Conservation (phyloP, 2,797 vertebrate genomes). For the Eupleurogrammus muticus region DNA sequence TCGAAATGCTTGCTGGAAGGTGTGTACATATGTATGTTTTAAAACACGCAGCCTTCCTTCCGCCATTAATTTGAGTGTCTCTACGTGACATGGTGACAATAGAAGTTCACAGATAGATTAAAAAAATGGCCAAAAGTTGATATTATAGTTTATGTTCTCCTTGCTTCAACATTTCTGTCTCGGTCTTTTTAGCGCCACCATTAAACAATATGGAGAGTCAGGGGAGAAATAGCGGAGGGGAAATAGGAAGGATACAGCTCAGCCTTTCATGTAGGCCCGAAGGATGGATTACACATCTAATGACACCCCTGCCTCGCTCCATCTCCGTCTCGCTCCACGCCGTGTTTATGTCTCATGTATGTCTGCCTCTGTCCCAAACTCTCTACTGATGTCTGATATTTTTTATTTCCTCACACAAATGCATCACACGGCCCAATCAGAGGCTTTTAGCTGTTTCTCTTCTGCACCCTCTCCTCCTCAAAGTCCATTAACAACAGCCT, state of each 20-base stretch:
- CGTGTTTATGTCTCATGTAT: slow-evolving; percentile 6
- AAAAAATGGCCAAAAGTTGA: background rate
- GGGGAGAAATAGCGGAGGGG: slow-evolving; percentile 1
- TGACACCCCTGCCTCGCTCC: slow-evolving; percentile 11
- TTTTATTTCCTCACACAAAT: background rate
- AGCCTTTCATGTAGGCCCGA: slow-evolving; percentile 16
- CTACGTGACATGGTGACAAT: no score
- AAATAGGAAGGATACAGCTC: slow-evolving; percentile 31
- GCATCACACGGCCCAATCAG: background rate
- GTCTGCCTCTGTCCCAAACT: background rate
- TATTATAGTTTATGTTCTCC: background rate
- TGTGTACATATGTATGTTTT: background rate
- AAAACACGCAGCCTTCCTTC: no score
- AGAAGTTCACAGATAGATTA: background rate
- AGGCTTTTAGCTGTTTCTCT: background rate
- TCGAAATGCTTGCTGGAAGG: background rate
- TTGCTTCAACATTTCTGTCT: background rate
- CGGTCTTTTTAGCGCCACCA: background rate
- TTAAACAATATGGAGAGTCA: slow-evolving; percentile 21
- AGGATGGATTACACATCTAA: slow-evolving; percentile 33
- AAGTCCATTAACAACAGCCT: background rate
- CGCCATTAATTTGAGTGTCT: background rate
- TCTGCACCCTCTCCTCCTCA: background rate
- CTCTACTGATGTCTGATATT: background rate
- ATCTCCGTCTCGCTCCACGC: background rate